phyloP scores from a whole-genome alignment of 2,888 invertebrate genomes.

The Hartigia nigra region DNA sequence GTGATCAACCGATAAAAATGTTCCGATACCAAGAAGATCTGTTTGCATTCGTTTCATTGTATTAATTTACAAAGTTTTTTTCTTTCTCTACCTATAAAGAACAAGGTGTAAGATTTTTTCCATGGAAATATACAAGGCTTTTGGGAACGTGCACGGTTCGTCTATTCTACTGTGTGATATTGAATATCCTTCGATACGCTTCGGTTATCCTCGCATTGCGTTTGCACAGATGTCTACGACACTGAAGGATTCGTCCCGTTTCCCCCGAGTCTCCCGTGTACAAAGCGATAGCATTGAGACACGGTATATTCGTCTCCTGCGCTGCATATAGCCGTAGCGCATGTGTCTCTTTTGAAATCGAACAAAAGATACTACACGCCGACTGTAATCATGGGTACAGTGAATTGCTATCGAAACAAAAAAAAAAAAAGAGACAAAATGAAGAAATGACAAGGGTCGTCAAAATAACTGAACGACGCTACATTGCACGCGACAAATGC shows the following conservation, averaged over 20 bases:
- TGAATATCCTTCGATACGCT: conserved; percentile 34
- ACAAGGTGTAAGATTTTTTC: background rate
- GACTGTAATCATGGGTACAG: background rate
- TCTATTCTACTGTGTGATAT: conserved; percentile 20
- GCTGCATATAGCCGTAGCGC: background rate
- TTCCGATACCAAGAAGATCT: background rate
- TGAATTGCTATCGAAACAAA: background rate
- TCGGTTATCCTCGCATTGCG: conserved; percentile 35
- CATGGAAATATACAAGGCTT: background rate
- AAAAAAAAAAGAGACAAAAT: background rate
- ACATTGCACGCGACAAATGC: background rate
- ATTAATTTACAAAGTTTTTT: background rate
- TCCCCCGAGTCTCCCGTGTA: background rate
- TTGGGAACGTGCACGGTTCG: background rate
- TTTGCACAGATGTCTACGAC: conserved; percentile 29
- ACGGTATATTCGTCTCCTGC: background rate
- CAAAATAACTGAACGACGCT: background rate
- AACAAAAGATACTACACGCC: background rate
- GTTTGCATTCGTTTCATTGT: background rate
- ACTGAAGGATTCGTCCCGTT: background rate
- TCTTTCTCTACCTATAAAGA: background rate
- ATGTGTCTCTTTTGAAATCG: background rate
- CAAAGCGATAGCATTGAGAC: background rate
- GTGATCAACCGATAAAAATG: background rate
- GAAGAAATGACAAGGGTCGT: background rate